Evolutionary conservation across 2,113 vertebrate species (phyloP).

Genomic region (Triplophysa dalaica): DNA sequence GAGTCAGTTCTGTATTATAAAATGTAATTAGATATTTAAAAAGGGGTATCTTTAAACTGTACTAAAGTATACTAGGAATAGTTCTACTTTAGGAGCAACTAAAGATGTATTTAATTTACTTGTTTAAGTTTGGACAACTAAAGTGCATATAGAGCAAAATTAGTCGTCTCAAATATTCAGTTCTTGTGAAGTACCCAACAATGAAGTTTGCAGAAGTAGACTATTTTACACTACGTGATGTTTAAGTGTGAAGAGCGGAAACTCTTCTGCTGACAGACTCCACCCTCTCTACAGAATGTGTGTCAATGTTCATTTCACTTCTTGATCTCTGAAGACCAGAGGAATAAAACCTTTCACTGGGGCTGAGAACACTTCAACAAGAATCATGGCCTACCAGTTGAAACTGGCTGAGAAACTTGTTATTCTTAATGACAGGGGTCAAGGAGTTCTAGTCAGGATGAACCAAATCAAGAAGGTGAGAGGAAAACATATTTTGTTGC

Average conservation of each 20-base stretch:
- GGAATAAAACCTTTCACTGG: neutral
- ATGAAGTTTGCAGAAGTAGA: too few species aligned
- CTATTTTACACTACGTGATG: too few species aligned
- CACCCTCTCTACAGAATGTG: slow-evolving; percentile 5
- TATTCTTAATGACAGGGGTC: slow-evolving; percentile 87
- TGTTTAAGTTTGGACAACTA: too few species aligned
- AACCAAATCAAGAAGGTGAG: slow-evolving; percentile 95
- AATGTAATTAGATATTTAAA: too few species aligned
- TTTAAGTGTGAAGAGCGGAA: neutral
- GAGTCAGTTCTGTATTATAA: too few species aligned
- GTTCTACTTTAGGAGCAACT: too few species aligned
- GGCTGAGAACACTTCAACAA: neutral
- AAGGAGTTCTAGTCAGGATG: slow-evolving; percentile 85
- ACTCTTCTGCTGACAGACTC: neutral
- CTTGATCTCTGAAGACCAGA: neutral
- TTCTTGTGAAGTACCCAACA: too few species aligned
- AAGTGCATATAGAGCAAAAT: too few species aligned
- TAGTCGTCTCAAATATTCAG: too few species aligned
- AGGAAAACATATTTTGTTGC: neutral
- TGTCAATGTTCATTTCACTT: slow-evolving; percentile 13
- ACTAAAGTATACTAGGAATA: too few species aligned
- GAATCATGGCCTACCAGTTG: slow-evolving; percentile 81
- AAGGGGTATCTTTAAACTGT: too few species aligned
- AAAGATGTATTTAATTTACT: too few species aligned
- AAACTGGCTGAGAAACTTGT: slow-evolving; percentile 92